Percentiles rank a stretch among this genome's conserved stretches.
phyloP scores from a whole-genome alignment of 2,888 invertebrate species.

The Rhamnusium bicolor region DNA sequence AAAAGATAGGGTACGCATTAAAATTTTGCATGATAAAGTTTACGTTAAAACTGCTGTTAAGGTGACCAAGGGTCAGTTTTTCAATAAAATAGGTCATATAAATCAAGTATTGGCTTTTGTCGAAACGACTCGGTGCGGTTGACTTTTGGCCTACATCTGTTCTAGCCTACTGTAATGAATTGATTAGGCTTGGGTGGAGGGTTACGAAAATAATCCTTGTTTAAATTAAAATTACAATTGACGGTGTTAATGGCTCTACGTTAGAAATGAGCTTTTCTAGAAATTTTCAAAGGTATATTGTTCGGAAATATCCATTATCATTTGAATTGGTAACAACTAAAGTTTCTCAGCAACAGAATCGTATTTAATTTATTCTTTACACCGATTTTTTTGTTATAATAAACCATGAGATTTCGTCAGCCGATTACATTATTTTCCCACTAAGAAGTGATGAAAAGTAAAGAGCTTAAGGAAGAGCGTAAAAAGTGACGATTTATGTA shows the following conservation, averaged over 20 bases:
- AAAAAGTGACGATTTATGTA: too few species aligned
- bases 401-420: too few species aligned
- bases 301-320: neutral
- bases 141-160: conserved; percentile 72
- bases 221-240: conserved; percentile 26
- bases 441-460: too few species aligned
- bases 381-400: too few species aligned
- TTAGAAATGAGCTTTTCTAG: neutral
- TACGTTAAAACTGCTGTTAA: conserved; percentile 59
- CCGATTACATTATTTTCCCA: too few species aligned
- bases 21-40: conserved; percentile 67
- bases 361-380: too few species aligned
- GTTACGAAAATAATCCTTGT: conserved; percentile 16
- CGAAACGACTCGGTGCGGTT: conserved; percentile 59
- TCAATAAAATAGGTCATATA: conserved; percentile 67
- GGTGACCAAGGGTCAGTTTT: conserved; percentile 59
- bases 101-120: conserved; percentile 69
- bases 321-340: neutral
- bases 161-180: conserved; percentile 64
- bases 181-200: conserved; percentile 40
- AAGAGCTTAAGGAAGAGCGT: too few species aligned
- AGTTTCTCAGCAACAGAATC: neutral
- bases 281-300: conserved; percentile 5
- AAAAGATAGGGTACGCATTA: conserved; percentile 63
- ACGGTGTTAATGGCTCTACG: neutral